Base-by-base conservation (phyloP, 1,140 invertebrate species). In the Hydropsyche tenuis region DNA sequence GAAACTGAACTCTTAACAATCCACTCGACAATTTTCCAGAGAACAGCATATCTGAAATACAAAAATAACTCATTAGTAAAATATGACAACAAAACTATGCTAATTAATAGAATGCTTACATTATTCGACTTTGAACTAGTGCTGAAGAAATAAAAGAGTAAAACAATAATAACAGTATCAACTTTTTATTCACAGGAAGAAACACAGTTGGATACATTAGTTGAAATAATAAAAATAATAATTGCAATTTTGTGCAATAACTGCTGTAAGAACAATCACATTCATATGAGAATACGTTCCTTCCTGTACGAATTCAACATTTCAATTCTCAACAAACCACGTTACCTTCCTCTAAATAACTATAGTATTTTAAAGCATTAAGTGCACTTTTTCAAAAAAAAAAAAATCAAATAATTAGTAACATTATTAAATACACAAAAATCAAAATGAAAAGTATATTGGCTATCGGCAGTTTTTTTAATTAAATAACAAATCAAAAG, bases 311-410 rank as follows among this genome's bases (percentile, higher is more conserved):
- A 70, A 18, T 60, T 65, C 30, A 65, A 65, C 43, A 20, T 46
- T 25, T 27, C 42, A 70, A 70, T 22, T 56, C 68, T 69, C 23
- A 70, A 51, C 73, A 48, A 0, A 60, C 60, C 48, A 23, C 62
- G 11, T 56, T 48, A 68, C 46, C 69, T 46, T 46, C 56, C 46
- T 71, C 65, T 68, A 68, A n/a, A 70, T 27, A 70, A 70, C 68
- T 70, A 70, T 70, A 68, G 65, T 68, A 68, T 70, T 56, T 70
- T 75, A 78, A 60, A 80, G 73, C 63, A 20, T 56, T 80, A 80
- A 79, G 79, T 76, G 79, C 78, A 78, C 80, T 81, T 79, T 73
- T 78, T 68, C 73, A 68, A 72, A 68, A 46, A 46, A 37, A 9
- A 37, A 37, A 37, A 37, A 4, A 37, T 4, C 27, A 23, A 25